Percentiles rank a stretch among this genome's conserved stretches.
These are phyloP conservation scores for Cremastinae sp. DNA, from an alignment of 2,888 invertebrate species.

Conservation along the genomic window DNA sequence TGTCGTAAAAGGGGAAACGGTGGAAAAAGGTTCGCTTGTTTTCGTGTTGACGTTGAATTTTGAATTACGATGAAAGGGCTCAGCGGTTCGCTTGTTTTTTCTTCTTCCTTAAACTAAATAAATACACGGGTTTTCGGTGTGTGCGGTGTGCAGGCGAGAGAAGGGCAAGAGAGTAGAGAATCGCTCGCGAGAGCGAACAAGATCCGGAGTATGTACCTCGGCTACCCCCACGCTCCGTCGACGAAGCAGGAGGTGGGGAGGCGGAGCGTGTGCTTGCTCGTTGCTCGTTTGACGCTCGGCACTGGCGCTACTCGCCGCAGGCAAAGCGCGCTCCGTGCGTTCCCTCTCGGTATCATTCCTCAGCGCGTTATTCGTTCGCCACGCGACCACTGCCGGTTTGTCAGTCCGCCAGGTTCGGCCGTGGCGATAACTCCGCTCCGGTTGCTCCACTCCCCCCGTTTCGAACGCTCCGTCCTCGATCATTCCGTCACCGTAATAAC, in stretches of 20 bases:
- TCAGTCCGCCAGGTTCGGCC: slow-evolving; percentile 71
- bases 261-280: slow-evolving; percentile 57
- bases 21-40: too few relatives aligned
- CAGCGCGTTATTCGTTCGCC: slow-evolving; percentile 69
- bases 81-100: neutral
- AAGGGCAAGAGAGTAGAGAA: slow-evolving; percentile 28
- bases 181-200: slow-evolving; percentile 56
- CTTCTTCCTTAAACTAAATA: neutral
- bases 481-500: slow-evolving; percentile 12
- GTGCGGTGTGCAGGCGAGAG: slow-evolving; percentile 6
- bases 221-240: slow-evolving; percentile 74
- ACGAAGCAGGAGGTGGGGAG: slow-evolving; percentile 72
- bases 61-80: too few relatives aligned
- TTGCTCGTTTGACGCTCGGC: slow-evolving; percentile 52
- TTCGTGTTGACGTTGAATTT: too few relatives aligned
- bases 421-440: slow-evolving; percentile 66
- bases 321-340: slow-evolving; percentile 55
- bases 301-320: slow-evolving; percentile 54
- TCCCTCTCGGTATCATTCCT: slow-evolving; percentile 61
- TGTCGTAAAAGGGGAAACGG: too few relatives aligned
- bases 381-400: slow-evolving; percentile 71
- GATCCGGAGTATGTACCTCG: slow-evolving; percentile 72
- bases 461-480: too few relatives aligned
- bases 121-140: too few relatives aligned
- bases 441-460: slow-evolving; percentile 10